phyloP scores from a whole-genome alignment of 1,140 invertebrate species.

The Dermatophagoides farinae region DNA sequence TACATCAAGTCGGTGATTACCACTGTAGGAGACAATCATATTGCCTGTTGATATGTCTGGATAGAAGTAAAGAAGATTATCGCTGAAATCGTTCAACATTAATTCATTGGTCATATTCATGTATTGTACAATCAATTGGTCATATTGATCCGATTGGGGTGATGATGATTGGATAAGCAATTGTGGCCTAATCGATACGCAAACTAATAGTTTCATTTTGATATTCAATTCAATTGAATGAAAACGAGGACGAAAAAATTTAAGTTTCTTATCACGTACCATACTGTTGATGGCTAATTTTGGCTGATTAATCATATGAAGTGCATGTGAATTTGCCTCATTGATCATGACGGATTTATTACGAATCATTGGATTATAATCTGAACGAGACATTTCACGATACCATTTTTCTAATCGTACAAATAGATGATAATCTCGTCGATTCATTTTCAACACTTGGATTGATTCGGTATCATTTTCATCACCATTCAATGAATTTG shows the following conservation, averaged over 20 bases:
- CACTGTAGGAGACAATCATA: conserved; percentile 27
- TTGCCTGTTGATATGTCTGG: conserved; percentile 37
- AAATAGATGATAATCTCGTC: not conserved
- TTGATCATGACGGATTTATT: not conserved
- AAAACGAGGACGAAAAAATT: conserved; percentile 49
- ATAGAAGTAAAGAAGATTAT: conserved; percentile 39
- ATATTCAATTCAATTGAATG: conserved; percentile 81
- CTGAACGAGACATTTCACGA: not conserved
- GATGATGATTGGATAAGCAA: conserved; percentile 30
- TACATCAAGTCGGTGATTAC: conserved; percentile 22
- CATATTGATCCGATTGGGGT: conserved; percentile 41
- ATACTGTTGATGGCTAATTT: not conserved
- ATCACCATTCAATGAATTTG: not conserved
- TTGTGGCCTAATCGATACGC: conserved; percentile 48
- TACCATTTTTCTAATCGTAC: not conserved
- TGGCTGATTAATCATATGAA: no score
- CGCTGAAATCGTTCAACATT: not conserved
- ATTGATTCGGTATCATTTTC: not conserved
- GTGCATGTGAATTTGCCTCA: no score
- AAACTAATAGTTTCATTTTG: conserved; percentile 64
- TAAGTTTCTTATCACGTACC: conserved; percentile 15
- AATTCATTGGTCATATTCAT: conserved; percentile 31
- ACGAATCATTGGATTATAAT: not conserved
- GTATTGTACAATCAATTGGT: conserved; percentile 51
- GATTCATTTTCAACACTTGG: not conserved